Base-by-base conservation (phyloP, 2,888 invertebrate species). In the Reticulitermes lucifugus region DNA sequence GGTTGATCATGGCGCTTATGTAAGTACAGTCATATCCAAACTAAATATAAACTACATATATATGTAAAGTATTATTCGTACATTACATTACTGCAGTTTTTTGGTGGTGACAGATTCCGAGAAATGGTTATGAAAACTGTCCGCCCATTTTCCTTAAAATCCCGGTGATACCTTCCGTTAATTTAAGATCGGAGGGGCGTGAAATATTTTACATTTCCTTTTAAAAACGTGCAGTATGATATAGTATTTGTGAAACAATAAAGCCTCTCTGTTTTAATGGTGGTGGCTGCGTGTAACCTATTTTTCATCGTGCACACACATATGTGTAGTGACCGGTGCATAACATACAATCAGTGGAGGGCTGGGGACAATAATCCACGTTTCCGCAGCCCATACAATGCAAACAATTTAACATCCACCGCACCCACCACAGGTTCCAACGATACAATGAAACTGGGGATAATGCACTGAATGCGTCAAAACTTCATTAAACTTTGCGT, bases 321-420 rank as follows among this genome's bases (percentile, higher is more conserved):
- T 35, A 65, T 10, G 65, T 65, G 55, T 18, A 55, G 55, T 55
- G 55, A 77, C 46, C 46, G 77, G 46, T 51, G 77, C 43, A 43
- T 43, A 35, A 43, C 75, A 43, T 75, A 75, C 43, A 75, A 75
- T 75, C 75, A 75, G 41, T 22, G 51, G 77, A 46, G 77, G n/a
- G 77, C 41, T 35, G 41, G 41, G 73, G 73, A 21, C 73, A 46
- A 46, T 77, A 77, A 77, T 77, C 77, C 77, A 22, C 77, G 51
- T 77, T 46, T 77, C 77, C 77, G 29, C 77, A 77, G 77, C 51
- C 77, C 73, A 46, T 46, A 46, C 77, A 77, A 22, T n/a, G 77
- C 77, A 77, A 77, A 77, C 77, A 77, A 46, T 77, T 77, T 77
- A 77, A 46, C 51, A 46, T 35, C 77, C n/a, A 46, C 73, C 73